phyloP scores from a whole-genome alignment of 1,140 invertebrate genomes.

The Wiebesia pumilae region DNA sequence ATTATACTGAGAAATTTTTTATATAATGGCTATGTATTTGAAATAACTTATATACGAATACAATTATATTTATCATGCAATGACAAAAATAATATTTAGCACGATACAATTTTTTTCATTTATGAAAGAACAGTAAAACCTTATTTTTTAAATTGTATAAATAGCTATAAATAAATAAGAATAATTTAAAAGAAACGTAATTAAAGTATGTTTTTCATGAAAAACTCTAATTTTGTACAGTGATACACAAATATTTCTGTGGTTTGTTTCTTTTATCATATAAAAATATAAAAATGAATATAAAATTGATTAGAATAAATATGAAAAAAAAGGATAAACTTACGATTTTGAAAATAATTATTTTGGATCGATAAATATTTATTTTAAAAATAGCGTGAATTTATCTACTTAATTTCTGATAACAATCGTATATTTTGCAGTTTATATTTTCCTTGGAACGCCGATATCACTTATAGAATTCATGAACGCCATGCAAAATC shows the following conservation, averaged over 20 bases:
- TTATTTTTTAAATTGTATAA: not conserved
- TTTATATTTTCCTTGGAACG: slow-evolving; percentile 94
- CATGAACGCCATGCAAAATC: slow-evolving; percentile 91
- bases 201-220: not conserved
- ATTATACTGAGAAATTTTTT: not conserved
- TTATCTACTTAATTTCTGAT: not conserved
- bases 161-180: not conserved
- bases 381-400: not conserved
- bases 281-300: too few species aligned
- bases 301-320: too few species aligned
- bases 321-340: too few species aligned
- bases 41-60: not conserved
- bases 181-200: not conserved
- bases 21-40: slow-evolving; percentile 60
- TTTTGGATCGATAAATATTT: too few species aligned
- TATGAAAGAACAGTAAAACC: not conserved
- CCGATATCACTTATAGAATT: slow-evolving; percentile 88
- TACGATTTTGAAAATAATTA: too few species aligned
- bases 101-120: too few species aligned
- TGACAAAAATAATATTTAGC: too few species aligned
- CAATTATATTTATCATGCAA: not conserved
- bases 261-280: not conserved
- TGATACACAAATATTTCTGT: not conserved
- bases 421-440: slow-evolving; percentile 75
- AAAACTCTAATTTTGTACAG: too few species aligned